Evolutionary conservation across 2,888 invertebrate species (phyloP), one percentile per base, ranked within the genome.

Genomic region (Tachina fera): DNA sequence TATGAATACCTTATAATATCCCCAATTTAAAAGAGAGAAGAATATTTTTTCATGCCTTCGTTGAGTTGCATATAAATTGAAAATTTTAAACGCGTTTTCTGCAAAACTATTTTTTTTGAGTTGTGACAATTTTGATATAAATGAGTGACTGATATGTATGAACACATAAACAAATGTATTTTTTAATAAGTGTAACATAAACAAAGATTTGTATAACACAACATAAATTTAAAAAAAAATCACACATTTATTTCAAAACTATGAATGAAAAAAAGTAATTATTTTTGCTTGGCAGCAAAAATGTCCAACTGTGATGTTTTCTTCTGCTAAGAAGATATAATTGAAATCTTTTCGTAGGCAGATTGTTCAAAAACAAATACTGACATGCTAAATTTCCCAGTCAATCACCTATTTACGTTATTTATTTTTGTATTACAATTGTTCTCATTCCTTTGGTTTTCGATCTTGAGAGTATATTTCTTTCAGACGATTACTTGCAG

Each of bases 231-330:
- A 39, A 11, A 31, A 31, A 47, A 63, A 75, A 43, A 51, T 63
- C 14, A 51, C 60, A 41, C 43, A 68, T 67, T 61, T 74, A 63
- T 77, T 78, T 61, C 16, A 31, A 51, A 70, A 58, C 74, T 70
- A 63, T 81, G 72, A 80, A 74, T 81, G 63, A 77, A 80, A 67
- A 14, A 41, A 39, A 78, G 72, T 71, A n/a, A 31, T 31, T 31
- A 2, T 3, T 31, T 43, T 70, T 72, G 58, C 65, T 56, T 49
- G 65, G 58, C 39, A 60, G 22, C 31, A 19, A 68, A 53, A 41
- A 45, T 68, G 43, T 74, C 51, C 10, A n/a, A 63, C 45, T 51
- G 47, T 60, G 43, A 68, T 53, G 22, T 56, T 56, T 41, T 47
- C 16, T 68, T 58, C 39, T 47, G 71, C 53, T 56, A 31, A 68